Evolutionary conservation across 2,888 invertebrate genomes (phyloP).

Genomic region (Oligia fasciuncula): DNA sequence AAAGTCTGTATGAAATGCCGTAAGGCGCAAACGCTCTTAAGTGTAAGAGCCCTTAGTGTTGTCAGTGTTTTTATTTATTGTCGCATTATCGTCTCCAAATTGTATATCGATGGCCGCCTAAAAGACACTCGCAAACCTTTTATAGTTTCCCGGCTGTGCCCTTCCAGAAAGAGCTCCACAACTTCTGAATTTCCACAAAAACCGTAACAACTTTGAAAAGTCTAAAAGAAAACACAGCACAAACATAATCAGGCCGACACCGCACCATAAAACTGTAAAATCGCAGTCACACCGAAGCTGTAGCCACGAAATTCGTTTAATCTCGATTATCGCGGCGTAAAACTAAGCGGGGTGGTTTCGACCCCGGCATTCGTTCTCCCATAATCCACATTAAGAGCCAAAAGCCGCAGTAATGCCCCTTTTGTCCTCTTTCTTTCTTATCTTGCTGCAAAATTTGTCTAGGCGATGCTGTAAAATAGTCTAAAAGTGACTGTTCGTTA

Average conservation of each 20-base stretch:
- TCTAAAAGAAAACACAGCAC: background rate
- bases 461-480: slow-evolving; percentile 87
- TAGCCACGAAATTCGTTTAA: slow-evolving; percentile 82
- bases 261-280: slow-evolving; percentile 55
- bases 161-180: background rate
- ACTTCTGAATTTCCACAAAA: background rate
- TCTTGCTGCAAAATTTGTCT: slow-evolving; percentile 88
- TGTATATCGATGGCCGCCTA: too few species aligned
- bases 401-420: slow-evolving; percentile 82
- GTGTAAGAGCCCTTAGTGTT: too few species aligned
- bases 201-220: background rate
- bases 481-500: slow-evolving; percentile 72
- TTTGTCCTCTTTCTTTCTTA: slow-evolving; percentile 88
- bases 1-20: too few species aligned
- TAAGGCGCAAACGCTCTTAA: too few species aligned
- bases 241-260: slow-evolving; percentile 13
- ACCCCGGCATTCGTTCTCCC: slow-evolving; percentile 79
- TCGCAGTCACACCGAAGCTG: slow-evolving; percentile 66
- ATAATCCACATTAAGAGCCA: slow-evolving; percentile 85
- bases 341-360: slow-evolving; percentile 78
- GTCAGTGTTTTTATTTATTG: too few species aligned
- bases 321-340: slow-evolving; percentile 80
- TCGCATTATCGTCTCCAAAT: too few species aligned
- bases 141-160: too few species aligned
- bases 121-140: too few species aligned